These are phyloP conservation scores for Carduelis carduelis DNA, from an alignment of 2,797 vertebrate species.

Conservation along the genomic window DNA sequence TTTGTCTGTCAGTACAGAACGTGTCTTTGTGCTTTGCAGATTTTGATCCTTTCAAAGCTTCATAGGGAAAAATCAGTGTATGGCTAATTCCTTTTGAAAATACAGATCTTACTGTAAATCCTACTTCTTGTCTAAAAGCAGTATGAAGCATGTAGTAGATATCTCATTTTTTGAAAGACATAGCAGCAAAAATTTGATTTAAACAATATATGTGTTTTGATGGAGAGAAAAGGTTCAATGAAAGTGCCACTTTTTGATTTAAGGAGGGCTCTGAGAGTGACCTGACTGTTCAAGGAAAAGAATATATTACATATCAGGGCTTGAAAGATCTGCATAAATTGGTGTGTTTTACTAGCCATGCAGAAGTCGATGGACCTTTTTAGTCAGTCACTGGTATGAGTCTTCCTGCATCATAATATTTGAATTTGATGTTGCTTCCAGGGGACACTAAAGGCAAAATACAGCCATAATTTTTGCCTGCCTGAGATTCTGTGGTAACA, in stretches of 20 bases:
- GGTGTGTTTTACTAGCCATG: not conserved
- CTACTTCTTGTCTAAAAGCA: not conserved
- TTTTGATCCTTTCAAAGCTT: not conserved
- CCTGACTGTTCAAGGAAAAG: not conserved
- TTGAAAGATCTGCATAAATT: constrained; percentile 9
- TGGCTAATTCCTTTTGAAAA: not conserved
- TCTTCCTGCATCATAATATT: not conserved
- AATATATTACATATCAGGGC: not conserved
- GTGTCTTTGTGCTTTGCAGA: not conserved
- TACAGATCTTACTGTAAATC: not conserved
- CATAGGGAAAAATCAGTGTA: not conserved
- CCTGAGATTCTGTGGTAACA: not conserved
- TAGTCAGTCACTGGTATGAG: not conserved
- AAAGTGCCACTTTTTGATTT: not conserved
- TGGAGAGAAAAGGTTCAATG: not conserved
- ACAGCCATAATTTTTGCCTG: not conserved
- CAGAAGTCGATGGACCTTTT: not conserved
- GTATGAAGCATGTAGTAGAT: not conserved
- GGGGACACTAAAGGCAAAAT: not conserved
- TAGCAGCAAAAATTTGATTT: not conserved
- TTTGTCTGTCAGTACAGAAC: not conserved
- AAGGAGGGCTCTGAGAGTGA: not conserved
- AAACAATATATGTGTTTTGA: not conserved
- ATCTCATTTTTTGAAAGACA: not conserved
- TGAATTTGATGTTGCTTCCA: constrained; percentile 18